Base-by-base conservation (phyloP, 2,888 invertebrate genomes). In the Cantharis nigra region DNA sequence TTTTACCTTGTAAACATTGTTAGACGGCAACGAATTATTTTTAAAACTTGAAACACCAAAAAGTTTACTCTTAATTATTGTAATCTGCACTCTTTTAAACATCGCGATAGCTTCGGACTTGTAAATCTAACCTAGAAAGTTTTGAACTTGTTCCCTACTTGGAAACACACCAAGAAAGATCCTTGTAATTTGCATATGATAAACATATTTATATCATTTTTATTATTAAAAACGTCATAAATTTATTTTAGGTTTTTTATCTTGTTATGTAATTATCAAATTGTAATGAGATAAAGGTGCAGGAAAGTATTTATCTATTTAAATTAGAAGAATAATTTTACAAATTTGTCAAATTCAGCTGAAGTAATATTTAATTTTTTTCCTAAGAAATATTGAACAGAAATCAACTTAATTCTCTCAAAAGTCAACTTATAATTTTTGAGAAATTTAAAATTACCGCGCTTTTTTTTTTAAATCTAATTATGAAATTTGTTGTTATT, bases 1-100 rank as follows among this genome's bases (percentile, higher is more conserved):
- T 69, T 33, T 79, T 81, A 83, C 83, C 83, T 81, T 83, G 65
- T 74, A 80, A 70, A 81, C 70, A 73, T 81, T 74, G 70, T 75
- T 79, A 67, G 71, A 33, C 63, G 75, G 76, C 70, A 76, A 72
- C 16, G 71, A 70, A 62, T 75, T 79, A 62, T 73, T 80, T 69
- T 81, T 71, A 63, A 80, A 74, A 63, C 72, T 80, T 67, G 81
- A 78, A 65, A 79, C 77, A 76, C 75, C 80, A 70, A 81, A 75
- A 76, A 83, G 64, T 49, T 80, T 76, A 63, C 78, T 77, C 71
- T 79, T 81, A 69, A 80, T 70, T 49, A 49, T n/a, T 18, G 79
- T 75, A 74, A 81, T 73, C 78, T 78, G 78, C 16, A 80, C 77
- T 4, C 80, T 74, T 77, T 79, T 80, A 16, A 82, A 81, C 83